A percentile compares a stretch with the other conserved stretches of the same genome.
phyloP scores from a whole-genome alignment of 2,888 invertebrate genomes.

The Amiota mariae region DNA sequence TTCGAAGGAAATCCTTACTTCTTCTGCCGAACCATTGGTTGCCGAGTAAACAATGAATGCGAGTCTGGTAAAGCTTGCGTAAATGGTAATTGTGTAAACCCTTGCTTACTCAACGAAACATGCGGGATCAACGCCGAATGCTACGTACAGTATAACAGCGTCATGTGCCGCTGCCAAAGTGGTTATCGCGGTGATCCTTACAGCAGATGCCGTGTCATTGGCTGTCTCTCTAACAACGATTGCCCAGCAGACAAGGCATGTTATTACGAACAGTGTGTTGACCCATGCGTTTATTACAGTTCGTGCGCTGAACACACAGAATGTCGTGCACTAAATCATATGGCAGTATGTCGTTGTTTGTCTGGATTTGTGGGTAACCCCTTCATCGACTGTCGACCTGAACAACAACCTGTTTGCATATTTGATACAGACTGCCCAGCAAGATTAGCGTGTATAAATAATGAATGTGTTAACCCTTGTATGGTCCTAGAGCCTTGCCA shows the following conservation, averaged over 20 bases:
- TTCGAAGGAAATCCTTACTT: conserved; percentile 91
- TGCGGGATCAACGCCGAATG: conserved; percentile 90
- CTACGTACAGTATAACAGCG: conserved; percentile 81
- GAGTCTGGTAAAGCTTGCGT: conserved; percentile 87
- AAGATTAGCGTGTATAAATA: conserved; percentile 85
- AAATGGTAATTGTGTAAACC: conserved; percentile 89
- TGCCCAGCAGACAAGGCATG: conserved; percentile 90
- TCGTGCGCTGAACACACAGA: conserved; percentile 85
- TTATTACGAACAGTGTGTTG: conserved; percentile 87
- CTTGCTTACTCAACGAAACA: conserved; percentile 85
- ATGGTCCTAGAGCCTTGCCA: conserved; percentile 84
- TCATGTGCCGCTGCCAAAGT: conserved; percentile 85
- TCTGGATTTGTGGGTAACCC: conserved; percentile 85
- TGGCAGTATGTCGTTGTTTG: conserved; percentile 89
- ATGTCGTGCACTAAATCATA: conserved; percentile 87
- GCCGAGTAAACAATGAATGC: conserved; percentile 88
- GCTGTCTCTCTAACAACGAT: conserved; percentile 89
- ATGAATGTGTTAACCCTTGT: conserved; percentile 89
- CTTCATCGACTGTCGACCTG: conserved; percentile 85
- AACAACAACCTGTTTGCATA: conserved; percentile 83
- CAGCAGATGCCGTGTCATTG: conserved; percentile 83
- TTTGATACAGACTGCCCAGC: conserved; percentile 88
- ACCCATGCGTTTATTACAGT: conserved; percentile 86
- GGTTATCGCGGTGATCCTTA: conserved; percentile 88
- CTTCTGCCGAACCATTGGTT: conserved; percentile 86